Evolutionary conservation across 2,113 vertebrate species (phyloP), one percentile per base, ranked within the genome.

Genomic region (Ailurus styani): DNA sequence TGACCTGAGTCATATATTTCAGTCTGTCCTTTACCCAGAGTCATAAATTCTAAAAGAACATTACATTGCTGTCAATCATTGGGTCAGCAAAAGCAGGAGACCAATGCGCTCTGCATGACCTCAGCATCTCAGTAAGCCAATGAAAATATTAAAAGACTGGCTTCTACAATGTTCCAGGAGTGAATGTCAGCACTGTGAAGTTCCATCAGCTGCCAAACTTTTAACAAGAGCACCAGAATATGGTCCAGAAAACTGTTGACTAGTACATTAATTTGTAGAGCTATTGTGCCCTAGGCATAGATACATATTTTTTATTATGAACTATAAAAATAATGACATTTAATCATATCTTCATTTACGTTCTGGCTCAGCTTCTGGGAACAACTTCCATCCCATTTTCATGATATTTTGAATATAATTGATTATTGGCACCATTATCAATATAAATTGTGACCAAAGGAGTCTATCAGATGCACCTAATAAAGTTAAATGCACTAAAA

Each of bases 401-500:
- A 82, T 64, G 95, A 96, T 97, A 87, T 93, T 95, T 55, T 96
- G 17, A 95, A 93, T 96, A 66, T 84, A 90, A 96, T 20, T 98
- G 95, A 98, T 98, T 96, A 97, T 97, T 97, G 60, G 40, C 85
- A 97, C 86, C 66, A 96, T 97, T 96, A 93, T 91, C 66, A 95
- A 88, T 93, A 96, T 23, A 97, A 91, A 89, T 68, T 85, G 82
- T 87, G 88, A 72, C 2, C 47, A 87, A 77, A 17, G 18, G 17
- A 96, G 64, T 68, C 68, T 96, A 97, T 96, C 45, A 55, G 62
- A 95, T 93, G 84, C 15, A 97, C 50, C 57, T 95, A 90, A 98
- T 93, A 97, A 96, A 92, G 42, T 87, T 93, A 98, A 99, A 98
- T 98, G 96, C 94, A 98, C 97, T 98, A 98, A 98, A 98, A 98